Evolutionary conservation across 2,113 vertebrate species (phyloP).

Genomic region (Lampris megalopsis): DNA sequence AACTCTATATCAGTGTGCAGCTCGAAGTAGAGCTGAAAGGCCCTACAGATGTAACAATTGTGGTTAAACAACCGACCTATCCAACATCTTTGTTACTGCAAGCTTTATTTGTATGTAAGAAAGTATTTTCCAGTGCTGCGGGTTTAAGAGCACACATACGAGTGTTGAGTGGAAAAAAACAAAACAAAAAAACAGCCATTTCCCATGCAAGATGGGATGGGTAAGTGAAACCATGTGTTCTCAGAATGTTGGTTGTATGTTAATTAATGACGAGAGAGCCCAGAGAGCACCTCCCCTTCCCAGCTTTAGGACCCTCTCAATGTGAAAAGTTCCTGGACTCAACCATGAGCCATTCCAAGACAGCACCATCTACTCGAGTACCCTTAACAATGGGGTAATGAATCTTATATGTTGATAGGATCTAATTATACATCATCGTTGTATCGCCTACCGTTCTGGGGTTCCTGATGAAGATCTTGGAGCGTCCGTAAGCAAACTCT

Average conservation of each 20-base stretch:
- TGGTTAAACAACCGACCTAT: conserved; percentile 19
- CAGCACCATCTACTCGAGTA: not conserved
- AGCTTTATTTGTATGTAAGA: conserved; percentile 54
- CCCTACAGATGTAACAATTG: conserved; percentile 54
- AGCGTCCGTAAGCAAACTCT: conserved; percentile 93
- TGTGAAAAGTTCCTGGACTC: conserved; percentile 62
- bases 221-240: conserved; percentile 82
- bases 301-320: conserved; percentile 63
- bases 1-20: conserved; percentile 25
- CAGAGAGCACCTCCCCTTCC: conserved; percentile 51
- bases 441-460: conserved; percentile 89
- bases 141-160: conserved; percentile 32
- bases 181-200: conserved; percentile 52
- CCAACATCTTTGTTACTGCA: conserved; percentile 63
- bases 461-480: conserved; percentile 99
- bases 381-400: conserved; percentile 16
- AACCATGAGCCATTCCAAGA: conserved; percentile 29
- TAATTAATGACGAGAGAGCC: conserved; percentile 70
- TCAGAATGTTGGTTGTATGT: conserved; percentile 60
- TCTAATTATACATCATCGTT: not conserved
- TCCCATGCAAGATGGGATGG: conserved; percentile 73
- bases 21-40: conserved; percentile 36
- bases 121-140: conserved; percentile 37
- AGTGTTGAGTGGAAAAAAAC: conserved; percentile 7
- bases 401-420: not conserved